Evolutionary conservation across 1,140 invertebrate species (phyloP), one percentile per base, ranked within the genome.

Genomic region (Tribolium castaneum): DNA sequence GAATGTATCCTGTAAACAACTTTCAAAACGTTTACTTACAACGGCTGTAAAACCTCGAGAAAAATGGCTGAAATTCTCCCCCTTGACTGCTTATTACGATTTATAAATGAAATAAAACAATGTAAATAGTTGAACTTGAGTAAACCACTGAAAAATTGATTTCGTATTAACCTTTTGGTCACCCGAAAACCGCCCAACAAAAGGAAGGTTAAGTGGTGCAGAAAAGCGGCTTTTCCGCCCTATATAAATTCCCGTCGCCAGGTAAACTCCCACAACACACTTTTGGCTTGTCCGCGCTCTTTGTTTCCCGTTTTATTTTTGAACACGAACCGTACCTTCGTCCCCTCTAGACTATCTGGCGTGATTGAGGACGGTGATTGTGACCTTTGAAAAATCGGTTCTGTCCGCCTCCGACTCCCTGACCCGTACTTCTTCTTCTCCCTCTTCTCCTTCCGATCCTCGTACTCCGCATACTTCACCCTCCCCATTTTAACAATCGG

Each of bases 311-410:
- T 45, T 45, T 45, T 45, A 45, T 45, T 45, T 45, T 45, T 10
- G 39, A 45, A 45, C 7, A 10, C 39, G 7, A 45, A 1, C 12
- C 19, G 34, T 81, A 82, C 81, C 78, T 80, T 62, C 66, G 49
- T 14, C 75, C 62, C 75, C 12, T 83, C 82, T 13, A 84, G 77
- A 81, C 84, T 84, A 77, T 84, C 84, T 6, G 83, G 83, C 0
- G 83, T 84, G 51, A 82, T 82, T 6, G 82, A 81, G 5, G 82
- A 82, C 3, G 80, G 81, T 10, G 83, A 80, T 70, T 81, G 66
- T 22, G 75, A 52, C 70, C 81, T 25, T 50, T 80, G 78, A 78
- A 51, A 75, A 78, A 83, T 79, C 7, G 80, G 81, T 77, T 83
- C 82, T 1, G 80, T 80, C 50, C 56, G 79, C 51, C 81, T 74